Conservation (phyloP, 2,797 vertebrate species). For the Sebastolobus alascanus region DNA sequence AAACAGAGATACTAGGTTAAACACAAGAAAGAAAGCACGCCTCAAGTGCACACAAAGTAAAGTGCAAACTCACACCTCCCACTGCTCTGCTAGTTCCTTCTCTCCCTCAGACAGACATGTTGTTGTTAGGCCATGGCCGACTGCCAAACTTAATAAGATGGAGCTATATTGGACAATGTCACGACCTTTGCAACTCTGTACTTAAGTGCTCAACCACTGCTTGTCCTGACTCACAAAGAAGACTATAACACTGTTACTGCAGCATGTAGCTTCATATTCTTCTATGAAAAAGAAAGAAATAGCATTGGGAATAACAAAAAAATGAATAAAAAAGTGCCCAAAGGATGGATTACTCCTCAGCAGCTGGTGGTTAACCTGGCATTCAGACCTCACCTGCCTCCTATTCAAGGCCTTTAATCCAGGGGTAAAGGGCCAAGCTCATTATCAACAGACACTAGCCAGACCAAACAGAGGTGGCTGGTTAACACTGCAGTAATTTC, state of each 20-base stretch:
- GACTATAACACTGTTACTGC: not conserved
- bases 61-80: not conserved
- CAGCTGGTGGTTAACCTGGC: constrained; percentile 38
- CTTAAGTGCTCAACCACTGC: constrained; percentile 9
- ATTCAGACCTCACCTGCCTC: constrained; percentile 34
- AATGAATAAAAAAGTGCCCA: not conserved
- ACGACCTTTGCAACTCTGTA: constrained; percentile 41
- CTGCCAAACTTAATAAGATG: constrained; percentile 44
- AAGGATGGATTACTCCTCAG: constrained; percentile 10
- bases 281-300: not conserved
- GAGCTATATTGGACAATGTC: constrained; percentile 50
- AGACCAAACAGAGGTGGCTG: constrained; percentile 27
- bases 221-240: constrained; percentile 9
- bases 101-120: constrained; percentile 27
- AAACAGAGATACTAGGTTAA: not conserved
- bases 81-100: not conserved
- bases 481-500: not conserved
- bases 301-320: not conserved
- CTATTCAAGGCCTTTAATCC: constrained; percentile 55
- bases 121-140: constrained; percentile 19
- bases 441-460: constrained; percentile 53
- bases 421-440: constrained; percentile 57
- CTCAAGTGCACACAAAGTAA: not conserved
- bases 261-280: not conserved
- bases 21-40: not conserved